Evolutionary conservation across 2,797 vertebrate genomes (phyloP), one percentile per base, ranked within the genome.

Genomic region (Loris lydekkerianus): DNA sequence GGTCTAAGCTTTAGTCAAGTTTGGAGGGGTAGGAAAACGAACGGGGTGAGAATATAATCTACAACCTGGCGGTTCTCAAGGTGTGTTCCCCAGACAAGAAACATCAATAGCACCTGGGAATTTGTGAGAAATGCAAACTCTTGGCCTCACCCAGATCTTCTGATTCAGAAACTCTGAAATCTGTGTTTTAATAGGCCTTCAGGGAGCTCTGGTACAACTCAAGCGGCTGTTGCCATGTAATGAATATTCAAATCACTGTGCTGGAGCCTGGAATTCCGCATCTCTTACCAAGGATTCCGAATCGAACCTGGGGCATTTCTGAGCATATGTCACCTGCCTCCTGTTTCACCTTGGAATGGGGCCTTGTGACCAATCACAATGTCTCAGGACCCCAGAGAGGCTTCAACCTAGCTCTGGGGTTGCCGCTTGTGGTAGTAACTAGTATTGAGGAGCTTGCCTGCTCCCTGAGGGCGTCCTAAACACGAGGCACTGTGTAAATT

Each of bases 321-420:
- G 25, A 5, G 3, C 5, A 2, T 14, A 10, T 29, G 17, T 83
- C 53, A 63, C 61, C 58, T 53, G 75, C 34, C 27, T 14, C 29
- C 40, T 76, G 10, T 34, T n/a, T 53, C 60, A 9, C 25, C 8
- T 49, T 29, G 65, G 31, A 69, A 46, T 14, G 2, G 65, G 49
- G 53, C 40, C 60, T 69, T 34, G 25, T 14, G 65, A n/a, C 78
- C 53, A 10, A 2, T 31, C 23, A 27, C n/a, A 29, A 40, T 17
- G 15, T 18, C 73, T 40, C 3, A 0, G 8, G 27, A 13, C 69
- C 25, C 34, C 20, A 73, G 40, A 40, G 23, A 80, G 67, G 65
- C 31, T 53, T 29, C 7, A 0, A 10, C 43, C 6, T 0, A 7
- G 3, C 53, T 4, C 34, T 10, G 21, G 10, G n/a, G 1, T 15